A percentile compares a stretch with the other conserved stretches of the same genome.
These are phyloP conservation scores for Diaperis boleti DNA, from an alignment of 2,888 invertebrate genomes.

Conservation along the genomic window DNA sequence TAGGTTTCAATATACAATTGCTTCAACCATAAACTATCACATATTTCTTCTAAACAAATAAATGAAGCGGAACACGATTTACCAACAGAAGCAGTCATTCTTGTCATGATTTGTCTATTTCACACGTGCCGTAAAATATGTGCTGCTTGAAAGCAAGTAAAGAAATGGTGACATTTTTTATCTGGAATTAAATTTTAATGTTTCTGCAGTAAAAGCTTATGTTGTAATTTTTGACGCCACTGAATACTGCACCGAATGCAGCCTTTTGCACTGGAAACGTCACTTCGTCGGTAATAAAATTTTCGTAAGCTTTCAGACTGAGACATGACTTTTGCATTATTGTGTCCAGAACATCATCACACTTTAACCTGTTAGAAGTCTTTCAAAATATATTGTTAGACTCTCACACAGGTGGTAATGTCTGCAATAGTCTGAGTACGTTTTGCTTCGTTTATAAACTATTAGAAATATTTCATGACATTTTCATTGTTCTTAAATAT, in stretches of 20 bases:
- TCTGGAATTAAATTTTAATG: background rate
- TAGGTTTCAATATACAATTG: conserved; percentile 1
- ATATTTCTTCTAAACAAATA: conserved; percentile 11
- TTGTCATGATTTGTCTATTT: conserved; percentile 13
- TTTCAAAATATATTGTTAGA: background rate
- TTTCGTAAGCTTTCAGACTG: conserved; percentile 8
- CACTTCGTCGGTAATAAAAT: conserved; percentile 10
- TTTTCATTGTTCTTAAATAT: too few species aligned
- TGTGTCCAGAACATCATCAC: conserved; percentile 8
- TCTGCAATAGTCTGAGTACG: too few species aligned
- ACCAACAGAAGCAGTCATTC: conserved; percentile 7
- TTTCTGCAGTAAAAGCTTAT: background rate
- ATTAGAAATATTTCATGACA: too few species aligned
- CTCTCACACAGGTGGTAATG: background rate
- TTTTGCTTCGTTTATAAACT: too few species aligned
- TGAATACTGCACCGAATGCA: conserved; percentile 3
- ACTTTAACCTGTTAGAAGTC: conserved; percentile 1
- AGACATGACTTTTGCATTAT: conserved; percentile 24
- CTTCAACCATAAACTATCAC: conserved; percentile 2
- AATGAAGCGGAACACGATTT: conserved; percentile 25
- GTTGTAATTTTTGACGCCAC: conserved; percentile 2
- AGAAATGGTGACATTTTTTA: background rate
- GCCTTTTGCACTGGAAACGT: background rate
- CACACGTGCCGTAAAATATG: conserved; percentile 11
- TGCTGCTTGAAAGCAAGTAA: background rate